These are phyloP conservation scores for Sycophila texana DNA, from an alignment of 2,888 invertebrate species.

Conservation along the genomic window DNA sequence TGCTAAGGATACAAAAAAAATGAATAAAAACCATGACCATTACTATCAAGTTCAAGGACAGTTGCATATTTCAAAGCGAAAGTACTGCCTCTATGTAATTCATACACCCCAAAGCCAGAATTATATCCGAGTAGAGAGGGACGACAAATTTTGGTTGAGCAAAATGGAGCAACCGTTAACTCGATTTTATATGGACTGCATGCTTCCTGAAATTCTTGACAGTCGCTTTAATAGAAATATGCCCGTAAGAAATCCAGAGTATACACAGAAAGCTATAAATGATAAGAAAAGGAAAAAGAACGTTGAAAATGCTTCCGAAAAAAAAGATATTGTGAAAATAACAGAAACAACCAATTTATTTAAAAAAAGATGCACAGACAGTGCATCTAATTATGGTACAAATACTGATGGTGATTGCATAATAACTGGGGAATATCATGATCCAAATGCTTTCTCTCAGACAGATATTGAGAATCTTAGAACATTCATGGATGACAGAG, in stretches of 20 bases:
- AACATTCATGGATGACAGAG: neutral
- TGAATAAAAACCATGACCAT: conserved; percentile 44
- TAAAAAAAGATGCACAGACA: neutral
- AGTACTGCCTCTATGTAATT: conserved; percentile 24
- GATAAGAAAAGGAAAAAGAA: neutral
- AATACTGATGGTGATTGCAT: neutral
- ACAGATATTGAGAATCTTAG: neutral
- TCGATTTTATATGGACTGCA: conserved; percentile 12
- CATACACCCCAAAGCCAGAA: conserved; percentile 17
- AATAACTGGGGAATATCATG: neutral
- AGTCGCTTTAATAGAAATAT: conserved; percentile 24
- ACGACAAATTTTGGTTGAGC: conserved; percentile 29
- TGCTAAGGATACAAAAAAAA: neutral
- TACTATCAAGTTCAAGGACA: conserved; percentile 55
- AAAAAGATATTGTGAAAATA: neutral
- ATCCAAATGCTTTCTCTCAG: neutral
- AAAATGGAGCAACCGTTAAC: conserved; percentile 15
- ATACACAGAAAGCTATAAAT: neutral
- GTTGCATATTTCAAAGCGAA: conserved; percentile 35
- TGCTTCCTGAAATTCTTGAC: conserved; percentile 41
- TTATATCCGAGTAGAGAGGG: conserved; percentile 3
- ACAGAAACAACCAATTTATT: neutral
- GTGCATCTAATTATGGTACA: too few relatives aligned
- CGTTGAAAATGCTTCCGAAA: neutral
- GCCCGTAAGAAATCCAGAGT: conserved; percentile 27